Evolutionary conservation across 2,888 invertebrate species (phyloP), one percentile per base, ranked within the genome.

Genomic region (Epistrophe eligans): DNA sequence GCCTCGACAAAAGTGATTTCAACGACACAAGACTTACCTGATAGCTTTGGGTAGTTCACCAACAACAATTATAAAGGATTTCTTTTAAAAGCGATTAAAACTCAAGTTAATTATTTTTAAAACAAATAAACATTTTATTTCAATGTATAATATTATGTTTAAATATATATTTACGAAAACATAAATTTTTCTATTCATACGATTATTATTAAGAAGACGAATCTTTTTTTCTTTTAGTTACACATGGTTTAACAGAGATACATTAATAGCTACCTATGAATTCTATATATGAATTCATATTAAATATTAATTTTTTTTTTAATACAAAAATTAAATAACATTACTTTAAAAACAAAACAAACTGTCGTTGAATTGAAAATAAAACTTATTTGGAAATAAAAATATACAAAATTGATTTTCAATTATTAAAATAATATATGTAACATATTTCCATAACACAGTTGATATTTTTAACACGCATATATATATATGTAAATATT

Each of bases 41-140:
- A n/a, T n/a, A n/a, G n/a, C n/a, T n/a, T n/a, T n/a, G n/a, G n/a
- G n/a, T n/a, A n/a, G n/a, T n/a, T n/a, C n/a, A n/a, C n/a, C n/a
- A n/a, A n/a, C n/a, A n/a, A n/a, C n/a, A n/a, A n/a, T n/a, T n/a
- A n/a, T n/a, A n/a, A n/a, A n/a, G 24, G 24, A 24, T 24, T 24
- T 24, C 24, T 24, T 24, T 24, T 24, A 1, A 24, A 24, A 24
- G 24, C 24, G 24, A 24, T 24, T 24, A 24, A 24, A 24, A 24
- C 24, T 24, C 24, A 24, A 32, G 32, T 32, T 7, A 32, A 0
- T 32, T 32, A 32, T 32, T 32, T 32, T 84, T 80, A 84, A 84
- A 81, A 80, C 81, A 85, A 85, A 85, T 82, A 85, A 82, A 85
- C 77, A 82, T 82, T 84, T 77, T 82, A 85, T 85, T 82, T 77